Conservation (phyloP, 1,140 invertebrate species). For the Yoshiicerus persimilis region DNA sequence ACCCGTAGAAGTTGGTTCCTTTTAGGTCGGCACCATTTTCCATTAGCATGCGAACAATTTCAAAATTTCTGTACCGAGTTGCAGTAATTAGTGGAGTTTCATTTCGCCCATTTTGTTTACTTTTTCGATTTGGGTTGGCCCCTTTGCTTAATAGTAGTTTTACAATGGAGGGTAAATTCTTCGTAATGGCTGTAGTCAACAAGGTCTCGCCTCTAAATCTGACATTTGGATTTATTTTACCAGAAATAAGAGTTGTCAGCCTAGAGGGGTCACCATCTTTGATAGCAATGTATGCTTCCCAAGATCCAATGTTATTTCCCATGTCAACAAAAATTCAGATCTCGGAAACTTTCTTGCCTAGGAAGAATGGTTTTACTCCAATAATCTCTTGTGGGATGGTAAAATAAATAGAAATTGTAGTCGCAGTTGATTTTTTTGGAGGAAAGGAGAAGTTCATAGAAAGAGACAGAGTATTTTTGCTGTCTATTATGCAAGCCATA, state of each 20-base stretch:
- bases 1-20: constrained; percentile 47
- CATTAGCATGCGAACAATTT: constrained; percentile 32
- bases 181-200: constrained; percentile 33
- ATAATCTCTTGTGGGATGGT: neutral
- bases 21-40: constrained; percentile 28
- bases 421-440: neutral
- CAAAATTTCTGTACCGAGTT: constrained; percentile 27
- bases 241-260: neutral
- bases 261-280: neutral
- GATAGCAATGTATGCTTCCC: constrained; percentile 32
- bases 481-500: neutral
- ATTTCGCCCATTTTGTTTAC: constrained; percentile 38
- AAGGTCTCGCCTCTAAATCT: constrained; percentile 36
- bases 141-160: constrained; percentile 38
- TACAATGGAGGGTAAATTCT: neutral
- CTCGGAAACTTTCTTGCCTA: neutral
- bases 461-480: neutral
- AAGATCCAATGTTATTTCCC: constrained; percentile 24
- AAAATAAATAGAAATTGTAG: neutral
- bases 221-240: constrained; percentile 11
- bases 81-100: constrained; percentile 46
- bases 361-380: neutral
- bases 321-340: neutral
- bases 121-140: constrained; percentile 44
- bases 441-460: neutral